These are phyloP conservation scores for Baronia brevicornis DNA, from an alignment of 2,888 invertebrate genomes.

Conservation along the genomic window DNA sequence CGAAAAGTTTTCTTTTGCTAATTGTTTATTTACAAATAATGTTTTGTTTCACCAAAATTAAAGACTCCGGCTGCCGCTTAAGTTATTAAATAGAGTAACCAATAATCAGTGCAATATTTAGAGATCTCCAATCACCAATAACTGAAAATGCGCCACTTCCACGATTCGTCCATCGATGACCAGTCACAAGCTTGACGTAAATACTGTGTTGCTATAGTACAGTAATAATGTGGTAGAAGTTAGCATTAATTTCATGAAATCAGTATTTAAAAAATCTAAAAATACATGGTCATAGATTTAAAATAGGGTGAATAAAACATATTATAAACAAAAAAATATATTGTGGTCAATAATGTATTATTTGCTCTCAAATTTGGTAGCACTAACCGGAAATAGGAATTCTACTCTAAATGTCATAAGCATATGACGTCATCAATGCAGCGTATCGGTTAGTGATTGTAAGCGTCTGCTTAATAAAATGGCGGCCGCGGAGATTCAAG, in stretches of 20 bases:
- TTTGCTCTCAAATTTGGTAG: slow-evolving; percentile 21
- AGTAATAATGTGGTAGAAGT: too few relatives aligned
- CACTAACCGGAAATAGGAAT: slow-evolving; percentile 27
- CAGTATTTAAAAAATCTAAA: too few relatives aligned
- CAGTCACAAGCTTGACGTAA: slow-evolving; percentile 73
- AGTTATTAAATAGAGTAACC: slow-evolving; percentile 65
- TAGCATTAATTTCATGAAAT: too few relatives aligned
- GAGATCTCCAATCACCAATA: slow-evolving; percentile 76
- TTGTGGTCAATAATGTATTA: background rate
- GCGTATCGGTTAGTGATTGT: slow-evolving; percentile 21
- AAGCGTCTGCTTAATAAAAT: slow-evolving; percentile 43
- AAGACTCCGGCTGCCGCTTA: slow-evolving; percentile 53
- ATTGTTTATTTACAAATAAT: slow-evolving; percentile 30
- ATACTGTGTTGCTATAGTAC: slow-evolving; percentile 34
- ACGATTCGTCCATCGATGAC: slow-evolving; percentile 75
- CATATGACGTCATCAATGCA: slow-evolving; percentile 38
- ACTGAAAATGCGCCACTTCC: slow-evolving; percentile 70
- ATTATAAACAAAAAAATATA: background rate
- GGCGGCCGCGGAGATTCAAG: slow-evolving; percentile 80
- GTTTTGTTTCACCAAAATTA: slow-evolving; percentile 35
- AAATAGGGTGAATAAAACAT: slow-evolving; percentile 1
- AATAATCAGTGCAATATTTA: slow-evolving; percentile 72
- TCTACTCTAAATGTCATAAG: slow-evolving; percentile 7
- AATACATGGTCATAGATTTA: too few relatives aligned
- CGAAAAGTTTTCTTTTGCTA: slow-evolving; percentile 21